phyloP scores from a whole-genome alignment of 2,113 vertebrate genomes.

The Cyphomyrus plagiostoma region DNA sequence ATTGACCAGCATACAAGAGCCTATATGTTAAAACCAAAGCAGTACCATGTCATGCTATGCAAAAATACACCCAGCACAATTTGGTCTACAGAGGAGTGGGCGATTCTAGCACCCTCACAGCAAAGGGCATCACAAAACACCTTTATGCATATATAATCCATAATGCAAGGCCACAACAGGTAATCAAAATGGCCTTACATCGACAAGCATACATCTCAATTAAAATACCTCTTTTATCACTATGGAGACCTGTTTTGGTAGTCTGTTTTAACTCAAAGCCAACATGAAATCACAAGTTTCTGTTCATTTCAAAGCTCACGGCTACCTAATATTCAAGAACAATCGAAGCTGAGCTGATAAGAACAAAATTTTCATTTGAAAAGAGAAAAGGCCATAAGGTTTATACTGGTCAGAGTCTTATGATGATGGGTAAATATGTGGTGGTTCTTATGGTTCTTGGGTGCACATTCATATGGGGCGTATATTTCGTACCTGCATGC shows the following conservation, averaged over 20 bases:
- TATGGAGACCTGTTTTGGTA: not conserved
- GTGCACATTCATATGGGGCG: not conserved
- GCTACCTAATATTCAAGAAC: not conserved
- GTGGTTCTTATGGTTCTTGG: not conserved
- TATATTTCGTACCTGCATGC: not conserved
- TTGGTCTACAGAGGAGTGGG: no score
- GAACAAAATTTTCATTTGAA: not conserved
- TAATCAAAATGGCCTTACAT: no score
- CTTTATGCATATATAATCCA: no score
- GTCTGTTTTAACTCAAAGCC: not conserved
- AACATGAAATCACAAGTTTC: not conserved
- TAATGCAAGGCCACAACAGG: no score
- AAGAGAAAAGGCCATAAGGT: not conserved
- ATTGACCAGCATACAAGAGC: no score
- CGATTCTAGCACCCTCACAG: no score
- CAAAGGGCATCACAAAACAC: no score
- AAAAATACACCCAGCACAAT: no score
- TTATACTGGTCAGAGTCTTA: not conserved
- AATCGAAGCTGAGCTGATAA: not conserved
- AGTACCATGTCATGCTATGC: no score
- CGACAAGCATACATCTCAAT: no score
- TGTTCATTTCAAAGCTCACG: not conserved
- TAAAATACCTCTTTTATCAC: not conserved
- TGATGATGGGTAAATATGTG: not conserved
- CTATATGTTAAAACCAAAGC: no score